These are phyloP conservation scores for Drosophila miranda DNA, from an alignment of 1,140 invertebrate species.

Conservation along the genomic window DNA sequence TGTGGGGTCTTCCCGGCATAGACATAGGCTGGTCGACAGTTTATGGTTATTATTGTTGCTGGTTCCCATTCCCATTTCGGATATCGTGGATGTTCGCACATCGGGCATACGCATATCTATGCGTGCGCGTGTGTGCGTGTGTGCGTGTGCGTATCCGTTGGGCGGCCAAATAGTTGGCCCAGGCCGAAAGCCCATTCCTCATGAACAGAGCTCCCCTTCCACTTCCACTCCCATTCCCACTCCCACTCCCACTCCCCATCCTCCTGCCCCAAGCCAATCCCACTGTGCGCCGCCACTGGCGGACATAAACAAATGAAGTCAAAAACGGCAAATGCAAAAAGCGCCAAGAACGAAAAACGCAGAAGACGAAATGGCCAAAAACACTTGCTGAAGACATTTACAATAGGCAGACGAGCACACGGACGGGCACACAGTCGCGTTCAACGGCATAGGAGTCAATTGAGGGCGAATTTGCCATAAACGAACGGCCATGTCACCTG, in stretches of 20 bases:
- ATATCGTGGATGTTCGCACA: background rate
- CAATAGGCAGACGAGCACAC: conserved; percentile 2
- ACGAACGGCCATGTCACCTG: too few relatives aligned
- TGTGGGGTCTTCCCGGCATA: conserved; percentile 1
- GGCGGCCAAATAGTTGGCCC: conserved; percentile 22
- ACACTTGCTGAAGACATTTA: conserved; percentile 56
- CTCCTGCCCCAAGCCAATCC: background rate
- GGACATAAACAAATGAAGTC: conserved; percentile 74
- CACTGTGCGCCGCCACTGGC: background rate
- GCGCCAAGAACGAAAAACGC: conserved; percentile 21
- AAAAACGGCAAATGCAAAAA: conserved; percentile 38
- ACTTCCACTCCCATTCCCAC: background rate
- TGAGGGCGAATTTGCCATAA: too few relatives aligned
- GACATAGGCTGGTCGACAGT: conserved; percentile 32
- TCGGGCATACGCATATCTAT: background rate
- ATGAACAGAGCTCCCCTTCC: background rate
- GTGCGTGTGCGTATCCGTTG: conserved; percentile 6
- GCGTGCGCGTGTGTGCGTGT: background rate
- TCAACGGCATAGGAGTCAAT: too few relatives aligned
- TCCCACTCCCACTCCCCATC: background rate
- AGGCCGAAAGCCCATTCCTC: conserved; percentile 11
- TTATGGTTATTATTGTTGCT: conserved; percentile 65
- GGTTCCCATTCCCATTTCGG: conserved; percentile 2
- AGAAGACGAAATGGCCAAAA: conserved; percentile 58
- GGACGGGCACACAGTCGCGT: conserved; percentile 4